phyloP scores from a whole-genome alignment of 2,888 invertebrate genomes.

The Lithophane leautieri region DNA sequence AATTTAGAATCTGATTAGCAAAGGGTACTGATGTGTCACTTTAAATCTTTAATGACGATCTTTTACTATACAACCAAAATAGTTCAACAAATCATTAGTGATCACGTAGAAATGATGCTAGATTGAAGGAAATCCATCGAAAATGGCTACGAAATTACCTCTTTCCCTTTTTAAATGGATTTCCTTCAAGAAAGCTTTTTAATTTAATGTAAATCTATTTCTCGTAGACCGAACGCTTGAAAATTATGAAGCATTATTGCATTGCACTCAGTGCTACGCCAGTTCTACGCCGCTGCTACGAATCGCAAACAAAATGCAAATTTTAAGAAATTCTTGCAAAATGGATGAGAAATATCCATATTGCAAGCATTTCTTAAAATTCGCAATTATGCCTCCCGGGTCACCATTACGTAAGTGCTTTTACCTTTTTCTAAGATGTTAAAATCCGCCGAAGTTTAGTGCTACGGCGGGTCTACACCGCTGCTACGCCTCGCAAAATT shows the following conservation, averaged over 20 bases:
- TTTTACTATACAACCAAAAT: neutral
- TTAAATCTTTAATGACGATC: neutral
- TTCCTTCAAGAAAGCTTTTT: neutral
- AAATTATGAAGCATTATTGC: neutral
- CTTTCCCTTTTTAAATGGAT: neutral
- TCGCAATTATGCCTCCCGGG: neutral
- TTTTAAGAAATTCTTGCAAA: neutral
- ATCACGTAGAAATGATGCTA: neutral
- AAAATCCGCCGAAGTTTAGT: neutral
- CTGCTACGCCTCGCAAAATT: slow-evolving; percentile 11
- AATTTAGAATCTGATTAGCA: neutral
- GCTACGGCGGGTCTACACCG: slow-evolving; percentile 12
- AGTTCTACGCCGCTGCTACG: slow-evolving; percentile 5
- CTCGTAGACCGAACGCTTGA: neutral
- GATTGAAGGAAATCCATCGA: too few relatives aligned
- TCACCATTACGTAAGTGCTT: neutral
- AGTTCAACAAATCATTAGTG: neutral
- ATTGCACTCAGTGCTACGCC: slow-evolving; percentile 13
- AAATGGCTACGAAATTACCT: too few relatives aligned
- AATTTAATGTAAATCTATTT: neutral
- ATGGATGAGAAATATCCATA: neutral
- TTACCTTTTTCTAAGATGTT: neutral
- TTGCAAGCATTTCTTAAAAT: too few relatives aligned
- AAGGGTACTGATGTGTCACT: neutral
- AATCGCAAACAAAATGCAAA: neutral